Evolutionary conservation across 1,140 invertebrate species (phyloP), one percentile per base, ranked within the genome.

Genomic region (Trichomalopsis sarcophagae): DNA sequence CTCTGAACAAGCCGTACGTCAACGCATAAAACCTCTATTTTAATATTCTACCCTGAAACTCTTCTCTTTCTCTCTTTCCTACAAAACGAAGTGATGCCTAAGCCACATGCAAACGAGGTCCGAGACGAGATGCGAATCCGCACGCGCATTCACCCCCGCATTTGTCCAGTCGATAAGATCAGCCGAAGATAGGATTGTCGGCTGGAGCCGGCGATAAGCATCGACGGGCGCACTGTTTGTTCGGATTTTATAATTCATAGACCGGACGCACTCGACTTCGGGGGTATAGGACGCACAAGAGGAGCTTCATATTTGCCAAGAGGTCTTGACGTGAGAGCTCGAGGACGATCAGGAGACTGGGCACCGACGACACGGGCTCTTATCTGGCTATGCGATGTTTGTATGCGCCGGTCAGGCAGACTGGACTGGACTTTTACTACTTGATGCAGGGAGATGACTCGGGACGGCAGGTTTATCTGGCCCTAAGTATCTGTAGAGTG

Each of bases 81-180:
- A 76, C 40, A 68, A 82, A 77, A 82, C 73, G 81, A 82, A 82
- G 81, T 77, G 27, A 23, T 27, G 47, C 13, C 50, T 55, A 47
- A 79, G 27, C n/a, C 47, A 23, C 23, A 75, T 36, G 33, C 30
- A 77, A 33, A 76, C 11, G 44, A 76, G 21, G 21, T 23, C 21
- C 23, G 27, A 21, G 36, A 27, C 2, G 36, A 33, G 44, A 33
- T n/a, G 23, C 68, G 27, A 30, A 27, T 71, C 68, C 23, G 21
- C 30, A n/a, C n/a, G 5, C 36, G 23, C 17, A 81, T 71, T 81
- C 68, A 71, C 14, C 30, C 69, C 30, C 21, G 50, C 69, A 82
- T 75, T 82, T 82, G 40, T 44, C 82, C 21, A 27, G 76, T n/a
- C 36, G 84, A 86, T 85, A 82, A 36, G 75, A 85, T 86, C 83